Evolutionary conservation across 2,888 invertebrate genomes (phyloP).

Genomic region (Bembecia ichneumoniformis): DNA sequence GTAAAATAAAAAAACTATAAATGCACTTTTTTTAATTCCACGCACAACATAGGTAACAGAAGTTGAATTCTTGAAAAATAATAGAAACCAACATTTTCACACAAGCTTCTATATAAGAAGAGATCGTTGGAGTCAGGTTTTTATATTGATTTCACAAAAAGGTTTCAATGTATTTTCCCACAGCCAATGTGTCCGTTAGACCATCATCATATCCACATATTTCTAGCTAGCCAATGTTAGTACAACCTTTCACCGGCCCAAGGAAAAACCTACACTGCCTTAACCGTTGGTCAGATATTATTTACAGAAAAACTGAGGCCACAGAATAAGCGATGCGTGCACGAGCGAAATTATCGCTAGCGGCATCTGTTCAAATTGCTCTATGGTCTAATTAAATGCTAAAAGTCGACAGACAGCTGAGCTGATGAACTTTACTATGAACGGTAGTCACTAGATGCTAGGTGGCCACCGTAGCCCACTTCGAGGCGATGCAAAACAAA

Average conservation of each 20-base stretch:
- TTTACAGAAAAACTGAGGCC: slow-evolving; percentile 61
- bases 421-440: too few species aligned
- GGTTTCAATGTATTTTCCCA: slow-evolving; percentile 21
- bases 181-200: slow-evolving; percentile 36
- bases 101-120: neutral
- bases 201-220: slow-evolving; percentile 55
- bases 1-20: too few species aligned
- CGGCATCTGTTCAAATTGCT: too few species aligned
- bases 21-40: too few species aligned
- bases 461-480: too few species aligned
- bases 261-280: slow-evolving; percentile 65
- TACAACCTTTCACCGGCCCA: slow-evolving; percentile 61
- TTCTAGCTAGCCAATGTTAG: slow-evolving; percentile 46
- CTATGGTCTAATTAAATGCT: too few species aligned
- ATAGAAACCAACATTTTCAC: neutral
- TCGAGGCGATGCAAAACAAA: too few species aligned
- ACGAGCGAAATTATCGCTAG: too few species aligned
- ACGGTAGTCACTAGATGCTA: too few species aligned
- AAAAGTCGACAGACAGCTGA: too few species aligned
- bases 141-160: slow-evolving; percentile 37
- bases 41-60: too few species aligned
- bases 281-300: slow-evolving; percentile 53
- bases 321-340: slow-evolving; percentile 20
- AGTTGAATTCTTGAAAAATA: neutral
- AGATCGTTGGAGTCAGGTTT: slow-evolving; percentile 12